Base-by-base conservation (phyloP, 2,113 vertebrate genomes). In the Beaufortia kweichowensis region DNA sequence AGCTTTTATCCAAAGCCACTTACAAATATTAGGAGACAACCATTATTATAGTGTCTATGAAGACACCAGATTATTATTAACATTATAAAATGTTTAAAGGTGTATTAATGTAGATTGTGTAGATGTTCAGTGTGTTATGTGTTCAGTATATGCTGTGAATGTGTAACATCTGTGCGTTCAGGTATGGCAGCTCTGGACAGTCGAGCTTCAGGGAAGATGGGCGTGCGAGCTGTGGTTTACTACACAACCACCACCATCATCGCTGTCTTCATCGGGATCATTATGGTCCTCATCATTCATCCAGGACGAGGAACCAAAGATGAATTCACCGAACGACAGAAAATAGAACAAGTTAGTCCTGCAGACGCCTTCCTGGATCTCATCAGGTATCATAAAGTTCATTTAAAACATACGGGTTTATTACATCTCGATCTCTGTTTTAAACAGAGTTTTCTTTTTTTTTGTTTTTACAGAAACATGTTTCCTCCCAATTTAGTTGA, bases 401-500 rank as follows among this genome's bases (percentile, higher is more conserved):
- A n/a, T n/a, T 21, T 53, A 6, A 53, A n/a, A 6, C 21, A 2
- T 53, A 53, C n/a, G 5, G 7, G 2, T n/a, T 53, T 21, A 21
- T 21, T 21, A 21, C 43, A 46, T 46, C 14, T 21, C 19, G 6
- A 15, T 53, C 48, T 53, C 5, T 53, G 0, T 7, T 53, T 53
- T n/a, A 19, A 7, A 28, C 26, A 5, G 17, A 21, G 19, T 68
- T 21, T 78, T 48, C 41, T 39, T 46, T 85, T 59, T 23, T 76
- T 89, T 90, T 39, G 87, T 71, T 88, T 91, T 89, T 88, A 56
- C 91, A 98, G 97, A 90, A 98, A 98, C 72, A 98, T 98, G 97
- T 97, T 98, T 88, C 97, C 97, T 87, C 96, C 97, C 55, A 98
- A 98, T 84, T 82, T 98, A 83, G 95, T 98, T 65, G 95, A 98